Conservation (phyloP, 1,140 invertebrate genomes). For the Ditylenchus dipsaci region DNA sequence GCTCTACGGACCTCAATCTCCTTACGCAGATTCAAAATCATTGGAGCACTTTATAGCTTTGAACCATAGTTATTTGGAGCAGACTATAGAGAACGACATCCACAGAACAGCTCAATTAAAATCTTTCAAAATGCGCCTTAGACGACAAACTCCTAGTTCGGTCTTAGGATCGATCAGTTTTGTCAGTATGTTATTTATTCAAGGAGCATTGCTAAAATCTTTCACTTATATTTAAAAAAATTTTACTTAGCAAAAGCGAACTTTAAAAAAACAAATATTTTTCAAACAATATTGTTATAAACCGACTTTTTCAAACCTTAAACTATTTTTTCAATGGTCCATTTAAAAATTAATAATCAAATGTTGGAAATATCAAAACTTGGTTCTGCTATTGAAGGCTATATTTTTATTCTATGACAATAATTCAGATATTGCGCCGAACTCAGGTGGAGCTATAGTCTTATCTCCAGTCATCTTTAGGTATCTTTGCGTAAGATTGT, state of each 20-base stretch:
- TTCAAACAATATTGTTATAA: neutral
- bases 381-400: neutral
- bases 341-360: no score
- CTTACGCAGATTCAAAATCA: conserved; percentile 21
- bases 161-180: neutral
- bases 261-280: neutral
- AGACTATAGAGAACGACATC: conserved; percentile 30
- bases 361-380: neutral
- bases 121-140: conserved; percentile 21
- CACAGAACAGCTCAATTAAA: conserved; percentile 32
- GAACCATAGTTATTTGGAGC: conserved; percentile 15
- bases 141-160: conserved; percentile 19
- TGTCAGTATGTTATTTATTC: neutral
- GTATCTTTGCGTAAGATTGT: neutral
- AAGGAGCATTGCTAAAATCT: neutral
- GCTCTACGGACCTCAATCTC: conserved; percentile 3
- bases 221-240: neutral
- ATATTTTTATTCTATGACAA: neutral
- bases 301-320: neutral
- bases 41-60: conserved; percentile 8
- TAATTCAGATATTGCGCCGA: neutral
- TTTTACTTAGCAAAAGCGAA: neutral
- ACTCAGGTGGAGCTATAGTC: neutral
- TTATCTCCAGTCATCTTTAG: neutral
- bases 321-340: no score